Evolutionary conservation across 2,797 vertebrate species (phyloP).

Genomic region (Hephaestus fuliginosus): DNA sequence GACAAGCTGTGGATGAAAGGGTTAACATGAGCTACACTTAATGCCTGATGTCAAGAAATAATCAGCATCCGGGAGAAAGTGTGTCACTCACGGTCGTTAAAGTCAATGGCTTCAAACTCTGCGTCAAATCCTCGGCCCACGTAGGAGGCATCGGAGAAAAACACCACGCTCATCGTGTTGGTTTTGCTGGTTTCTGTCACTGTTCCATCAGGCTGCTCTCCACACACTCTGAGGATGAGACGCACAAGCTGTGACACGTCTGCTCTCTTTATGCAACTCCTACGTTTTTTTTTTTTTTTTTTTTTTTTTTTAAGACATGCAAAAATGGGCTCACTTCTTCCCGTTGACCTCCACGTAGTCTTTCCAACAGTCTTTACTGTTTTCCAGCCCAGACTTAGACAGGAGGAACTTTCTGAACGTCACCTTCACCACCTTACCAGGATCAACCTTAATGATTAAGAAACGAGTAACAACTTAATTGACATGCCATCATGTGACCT

Average conservation of each 20-base stretch:
- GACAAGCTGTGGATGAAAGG: conserved; percentile 87
- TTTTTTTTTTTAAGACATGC: not conserved
- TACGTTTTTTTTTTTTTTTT: accelerated
- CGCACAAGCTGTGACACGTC: not conserved
- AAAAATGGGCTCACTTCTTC: conserved; percentile 84
- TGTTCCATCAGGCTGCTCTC: conserved; percentile 68
- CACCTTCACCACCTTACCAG: conserved; percentile 86
- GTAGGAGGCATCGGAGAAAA: conserved; percentile 89
- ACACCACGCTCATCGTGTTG: conserved; percentile 85
- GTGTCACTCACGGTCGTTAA: conserved; percentile 88
- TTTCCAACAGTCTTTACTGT: conserved; percentile 80
- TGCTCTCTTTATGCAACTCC: not conserved
- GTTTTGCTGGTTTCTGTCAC: conserved; percentile 83
- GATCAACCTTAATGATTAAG: conserved; percentile 85
- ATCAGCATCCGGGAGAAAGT: not conserved
- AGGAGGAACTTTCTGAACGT: conserved; percentile 90
- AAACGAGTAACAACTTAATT: not conserved
- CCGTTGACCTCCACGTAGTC: conserved; percentile 90
- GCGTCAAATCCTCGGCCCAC: conserved; percentile 92
- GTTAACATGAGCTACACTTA: not conserved
- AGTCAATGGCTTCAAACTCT: conserved; percentile 86
- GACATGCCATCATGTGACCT: not conserved
- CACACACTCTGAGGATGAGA: conserved; percentile 87
- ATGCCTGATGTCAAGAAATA: accelerated
- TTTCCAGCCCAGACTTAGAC: conserved; percentile 71